These are phyloP conservation scores for Erebia aethiops DNA, from an alignment of 2,888 invertebrate genomes.

Conservation along the genomic window DNA sequence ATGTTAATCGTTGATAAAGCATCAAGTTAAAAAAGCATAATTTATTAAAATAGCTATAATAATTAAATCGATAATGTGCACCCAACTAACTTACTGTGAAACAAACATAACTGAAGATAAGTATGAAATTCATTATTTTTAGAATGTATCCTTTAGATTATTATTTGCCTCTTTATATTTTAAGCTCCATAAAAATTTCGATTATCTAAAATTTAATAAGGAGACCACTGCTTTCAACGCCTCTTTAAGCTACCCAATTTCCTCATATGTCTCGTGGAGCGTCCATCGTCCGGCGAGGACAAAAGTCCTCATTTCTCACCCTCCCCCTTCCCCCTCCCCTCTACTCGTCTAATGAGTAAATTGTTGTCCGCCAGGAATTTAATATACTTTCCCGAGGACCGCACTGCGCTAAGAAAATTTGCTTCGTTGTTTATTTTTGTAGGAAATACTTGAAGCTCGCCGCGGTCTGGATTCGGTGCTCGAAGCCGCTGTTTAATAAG, in stretches of 20 bases:
- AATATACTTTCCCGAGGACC: conserved; percentile 48
- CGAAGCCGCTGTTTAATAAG: conserved; percentile 23
- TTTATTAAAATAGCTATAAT: no score
- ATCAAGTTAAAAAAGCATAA: background rate
- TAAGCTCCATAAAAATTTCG: background rate
- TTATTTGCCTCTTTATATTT: background rate
- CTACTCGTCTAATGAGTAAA: conserved; percentile 52
- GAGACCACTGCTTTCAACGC: background rate
- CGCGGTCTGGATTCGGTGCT: conserved; percentile 5
- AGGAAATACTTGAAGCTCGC: background rate
- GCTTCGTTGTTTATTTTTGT: conserved; percentile 38
- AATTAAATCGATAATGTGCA: no score
- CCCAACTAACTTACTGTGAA: no score
- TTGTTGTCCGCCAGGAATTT: conserved; percentile 57
- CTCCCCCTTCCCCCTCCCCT: background rate
- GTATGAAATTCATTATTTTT: no score
- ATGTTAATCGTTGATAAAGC: background rate
- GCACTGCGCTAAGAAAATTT: conserved; percentile 40
- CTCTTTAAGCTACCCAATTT: background rate
- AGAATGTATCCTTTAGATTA: background rate
- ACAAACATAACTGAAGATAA: no score
- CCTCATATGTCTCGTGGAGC: background rate
- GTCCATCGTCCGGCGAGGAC: conserved; percentile 15
- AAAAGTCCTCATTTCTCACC: background rate
- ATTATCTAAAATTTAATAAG: background rate